Percentiles rank a stretch among this genome's conserved stretches.
phyloP scores from a whole-genome alignment of 2,888 invertebrate genomes.

The Polyommatus iphigenia region DNA sequence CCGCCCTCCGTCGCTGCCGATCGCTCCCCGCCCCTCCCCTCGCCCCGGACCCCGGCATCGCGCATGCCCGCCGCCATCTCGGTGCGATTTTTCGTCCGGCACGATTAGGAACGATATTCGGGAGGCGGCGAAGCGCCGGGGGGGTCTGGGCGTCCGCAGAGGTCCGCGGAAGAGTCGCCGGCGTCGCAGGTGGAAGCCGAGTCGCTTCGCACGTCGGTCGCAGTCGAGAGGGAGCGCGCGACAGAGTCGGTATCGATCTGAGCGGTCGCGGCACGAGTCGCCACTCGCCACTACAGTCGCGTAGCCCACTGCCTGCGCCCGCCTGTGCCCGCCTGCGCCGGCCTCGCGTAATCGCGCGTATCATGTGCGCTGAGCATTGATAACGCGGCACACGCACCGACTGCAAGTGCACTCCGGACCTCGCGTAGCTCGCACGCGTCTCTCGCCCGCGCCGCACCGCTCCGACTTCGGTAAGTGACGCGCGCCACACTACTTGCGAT shows the following conservation, averaged over 20 bases:
- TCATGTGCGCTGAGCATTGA: constrained; percentile 69
- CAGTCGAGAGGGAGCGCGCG: constrained; percentile 67
- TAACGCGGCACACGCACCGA: constrained; percentile 57
- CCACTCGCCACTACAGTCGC: constrained; percentile 65
- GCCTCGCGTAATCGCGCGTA: constrained; percentile 68
- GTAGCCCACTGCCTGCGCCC: constrained; percentile 76
- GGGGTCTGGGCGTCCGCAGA: constrained; percentile 52
- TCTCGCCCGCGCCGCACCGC: constrained; percentile 50
- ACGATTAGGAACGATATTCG: constrained; percentile 63
- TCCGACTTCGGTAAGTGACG: constrained; percentile 50
- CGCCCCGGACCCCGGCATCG: constrained; percentile 65
- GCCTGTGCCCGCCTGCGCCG: constrained; percentile 74
- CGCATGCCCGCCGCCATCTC: constrained; percentile 67
- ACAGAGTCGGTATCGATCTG: constrained; percentile 71
- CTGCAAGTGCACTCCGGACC: constrained; percentile 53
- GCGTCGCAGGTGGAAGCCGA: constrained; percentile 45
- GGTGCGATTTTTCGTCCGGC: constrained; percentile 65
- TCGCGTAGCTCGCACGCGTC: constrained; percentile 44
- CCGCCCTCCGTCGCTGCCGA: constrained; percentile 55
- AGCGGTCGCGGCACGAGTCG: constrained; percentile 63
- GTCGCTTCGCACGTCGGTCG: constrained; percentile 49
- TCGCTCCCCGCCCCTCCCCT: constrained; percentile 54
- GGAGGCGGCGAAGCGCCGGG: constrained; percentile 53
- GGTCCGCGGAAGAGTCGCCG: constrained; percentile 48
- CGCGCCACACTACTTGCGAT: constrained; percentile 37